These are phyloP conservation scores for Takifugu rubripes DNA, from an alignment of 2,797 vertebrate genomes.

Conservation along the genomic window DNA sequence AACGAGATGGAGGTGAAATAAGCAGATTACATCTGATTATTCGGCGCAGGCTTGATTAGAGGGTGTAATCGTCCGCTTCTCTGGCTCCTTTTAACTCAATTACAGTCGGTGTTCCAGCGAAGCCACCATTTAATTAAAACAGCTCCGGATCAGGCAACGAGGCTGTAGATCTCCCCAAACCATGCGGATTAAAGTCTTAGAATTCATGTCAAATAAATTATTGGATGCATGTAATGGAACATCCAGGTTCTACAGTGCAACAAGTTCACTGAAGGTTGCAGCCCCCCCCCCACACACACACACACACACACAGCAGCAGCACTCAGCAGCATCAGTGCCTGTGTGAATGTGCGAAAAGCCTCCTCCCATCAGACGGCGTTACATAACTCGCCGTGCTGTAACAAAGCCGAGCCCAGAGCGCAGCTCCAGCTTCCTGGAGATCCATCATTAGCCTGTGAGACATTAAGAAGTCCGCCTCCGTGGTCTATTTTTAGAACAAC, in stretches of 20 bases:
- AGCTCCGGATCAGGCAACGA: too few species aligned
- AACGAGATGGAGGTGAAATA: too few species aligned
- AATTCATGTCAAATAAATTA: not conserved
- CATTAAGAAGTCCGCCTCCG: slow-evolving; percentile 32
- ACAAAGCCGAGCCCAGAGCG: slow-evolving; percentile 27
- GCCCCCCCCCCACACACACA: slow-evolving; percentile 6
- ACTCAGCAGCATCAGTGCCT: not conserved
- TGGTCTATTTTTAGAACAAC: slow-evolving; percentile 43
- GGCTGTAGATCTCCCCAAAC: too few species aligned
- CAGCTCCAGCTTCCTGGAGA: slow-evolving; percentile 26
- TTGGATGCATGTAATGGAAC: slow-evolving; percentile 6
- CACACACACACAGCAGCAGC: slow-evolving; percentile 6
- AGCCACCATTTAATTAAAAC: too few species aligned
- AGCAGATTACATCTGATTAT: too few species aligned
- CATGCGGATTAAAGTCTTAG: too few species aligned
- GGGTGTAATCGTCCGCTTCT: too few species aligned
- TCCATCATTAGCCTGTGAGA: slow-evolving; percentile 41
- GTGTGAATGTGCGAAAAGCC: slow-evolving; percentile 34
- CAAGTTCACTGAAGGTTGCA: not conserved
- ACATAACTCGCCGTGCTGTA: slow-evolving; percentile 50
- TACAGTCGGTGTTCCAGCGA: too few species aligned
- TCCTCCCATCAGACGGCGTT: slow-evolving; percentile 47
- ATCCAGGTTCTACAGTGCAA: slow-evolving; percentile 8
- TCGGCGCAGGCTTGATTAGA: too few species aligned
- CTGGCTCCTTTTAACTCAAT: too few species aligned